Base-by-base conservation (phyloP, 2,113 vertebrate species). In the Lota lota region DNA sequence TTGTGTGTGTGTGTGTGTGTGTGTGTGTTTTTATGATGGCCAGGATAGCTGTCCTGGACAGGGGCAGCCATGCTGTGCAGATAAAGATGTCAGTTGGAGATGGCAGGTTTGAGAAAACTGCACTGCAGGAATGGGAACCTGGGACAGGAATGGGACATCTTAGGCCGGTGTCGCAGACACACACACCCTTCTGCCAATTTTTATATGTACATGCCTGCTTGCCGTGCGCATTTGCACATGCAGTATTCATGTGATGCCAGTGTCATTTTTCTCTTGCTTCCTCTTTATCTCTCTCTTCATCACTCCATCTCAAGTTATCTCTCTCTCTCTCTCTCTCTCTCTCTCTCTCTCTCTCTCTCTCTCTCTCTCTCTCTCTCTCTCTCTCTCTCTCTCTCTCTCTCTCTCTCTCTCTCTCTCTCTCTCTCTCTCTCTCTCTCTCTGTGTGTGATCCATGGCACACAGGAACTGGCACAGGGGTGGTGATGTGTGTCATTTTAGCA, bases 51-150 rank as follows among this genome's bases (percentile, higher is more conserved):
- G 69, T 77, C 72, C 74, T 66, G 7, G 69, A 67, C 70, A 57
- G 68, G 66, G 50, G 66, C 19, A 21, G 69, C 33, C 73, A 66
- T 28, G 51, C 57, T 79, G 74, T 74, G 69, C 1, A 24, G 76
- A 71, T 76, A 64, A 78, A 77, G 80, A 74, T 77, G 77, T 85
- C 79, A 76, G 75, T 57, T 64, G 60, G 67, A 3, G 17, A 65
- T 72, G 69, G 74, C 68, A 73, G 83, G 73, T 79, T 67, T 77
- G 77, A 63, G 74, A 66, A 72, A 2, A 5, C 77, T 72, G 77
- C 62, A 61, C 69, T 80, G 70, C 21, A 28, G n/a, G n/a, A n/a
- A n/a, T n/a, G n/a, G n/a, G n/a, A n/a, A 3, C 28, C 28, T 28
- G 28, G 28, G 28, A 28, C 28, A 28, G 28, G 6, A 28, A 63